Conservation (phyloP, 2,888 invertebrate genomes). For the Eristalis pertinax region DNA sequence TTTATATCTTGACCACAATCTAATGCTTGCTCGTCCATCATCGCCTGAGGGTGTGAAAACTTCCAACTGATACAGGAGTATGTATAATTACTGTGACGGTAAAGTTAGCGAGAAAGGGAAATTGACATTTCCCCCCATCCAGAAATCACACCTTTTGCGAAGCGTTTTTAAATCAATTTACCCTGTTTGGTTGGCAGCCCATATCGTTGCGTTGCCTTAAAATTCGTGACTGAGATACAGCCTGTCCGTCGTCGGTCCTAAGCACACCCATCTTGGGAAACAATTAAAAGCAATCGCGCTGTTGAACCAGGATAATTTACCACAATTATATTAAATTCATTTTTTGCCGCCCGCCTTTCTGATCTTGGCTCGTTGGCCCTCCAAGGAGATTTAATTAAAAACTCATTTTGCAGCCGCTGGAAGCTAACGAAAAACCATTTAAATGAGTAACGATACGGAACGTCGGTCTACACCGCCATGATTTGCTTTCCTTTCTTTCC, state of each 20-base stretch:
- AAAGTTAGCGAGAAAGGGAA: constrained; percentile 42
- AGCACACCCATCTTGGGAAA: constrained; percentile 43
- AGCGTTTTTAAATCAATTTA: constrained; percentile 26
- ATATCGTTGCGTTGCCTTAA: neutral
- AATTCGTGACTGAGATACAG: neutral
- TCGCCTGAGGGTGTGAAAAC: constrained; percentile 15
- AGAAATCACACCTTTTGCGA: constrained; percentile 3
- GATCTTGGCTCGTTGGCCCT: constrained; percentile 43
- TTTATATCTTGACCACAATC: constrained; percentile 38
- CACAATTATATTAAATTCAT: constrained; percentile 75
- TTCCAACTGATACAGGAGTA: neutral
- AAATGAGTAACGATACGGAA: constrained; percentile 67
- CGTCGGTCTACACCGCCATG: constrained; percentile 22
- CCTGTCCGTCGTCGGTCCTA: neutral
- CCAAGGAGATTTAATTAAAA: constrained; percentile 78
- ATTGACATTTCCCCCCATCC: constrained; percentile 46
- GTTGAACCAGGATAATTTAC: constrained; percentile 74
- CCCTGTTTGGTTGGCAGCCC: neutral
- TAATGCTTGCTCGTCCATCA: constrained; percentile 34
- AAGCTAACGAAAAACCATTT: constrained; percentile 70
- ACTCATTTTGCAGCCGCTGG: constrained; percentile 74
- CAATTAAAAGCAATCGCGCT: constrained; percentile 69
- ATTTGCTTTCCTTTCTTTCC: constrained; percentile 11
- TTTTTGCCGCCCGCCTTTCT: constrained; percentile 23
- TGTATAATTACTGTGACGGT: constrained; percentile 42